phyloP scores from a whole-genome alignment of 2,888 invertebrate genomes.

The Margaritifera margaritifera region DNA sequence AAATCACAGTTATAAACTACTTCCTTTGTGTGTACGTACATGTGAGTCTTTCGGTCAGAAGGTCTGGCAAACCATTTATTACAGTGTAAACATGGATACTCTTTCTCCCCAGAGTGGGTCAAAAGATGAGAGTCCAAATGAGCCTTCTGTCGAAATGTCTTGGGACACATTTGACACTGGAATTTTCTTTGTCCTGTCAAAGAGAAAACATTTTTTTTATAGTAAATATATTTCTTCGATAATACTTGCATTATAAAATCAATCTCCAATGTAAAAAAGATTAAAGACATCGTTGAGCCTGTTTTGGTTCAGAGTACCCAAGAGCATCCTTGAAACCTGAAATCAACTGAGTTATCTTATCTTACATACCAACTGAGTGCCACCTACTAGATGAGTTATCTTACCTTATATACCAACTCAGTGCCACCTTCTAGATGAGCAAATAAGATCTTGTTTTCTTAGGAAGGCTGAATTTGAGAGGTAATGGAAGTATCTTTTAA shows the following conservation, averaged over 20 bases:
- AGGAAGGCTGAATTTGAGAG: too few relatives aligned
- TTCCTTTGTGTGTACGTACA: conserved; percentile 62
- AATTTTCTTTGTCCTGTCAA: conserved; percentile 55
- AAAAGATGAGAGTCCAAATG: conserved; percentile 61
- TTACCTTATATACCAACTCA: too few relatives aligned
- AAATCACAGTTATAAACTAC: conserved; percentile 49
- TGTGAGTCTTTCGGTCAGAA: conserved; percentile 60
- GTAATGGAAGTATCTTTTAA: too few relatives aligned
- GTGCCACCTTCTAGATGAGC: too few relatives aligned
- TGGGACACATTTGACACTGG: conserved; percentile 56
- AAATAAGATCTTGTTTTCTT: too few relatives aligned
- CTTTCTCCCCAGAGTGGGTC: conserved; percentile 60
- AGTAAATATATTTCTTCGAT: neutral
- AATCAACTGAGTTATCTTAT: too few relatives aligned
- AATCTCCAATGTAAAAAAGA: too few relatives aligned
- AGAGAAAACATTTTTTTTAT: neutral
- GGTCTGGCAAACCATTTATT: conserved; percentile 56
- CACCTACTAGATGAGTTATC: too few relatives aligned
- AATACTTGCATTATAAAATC: neutral
- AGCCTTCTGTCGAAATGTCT: conserved; percentile 64
- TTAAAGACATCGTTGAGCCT: too few relatives aligned
- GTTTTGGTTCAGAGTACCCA: too few relatives aligned
- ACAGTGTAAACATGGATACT: conserved; percentile 60
- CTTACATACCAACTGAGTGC: too few relatives aligned
- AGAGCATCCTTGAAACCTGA: too few relatives aligned